phyloP scores from a whole-genome alignment of 2,113 vertebrate species.

The Orycteropus afer region DNA sequence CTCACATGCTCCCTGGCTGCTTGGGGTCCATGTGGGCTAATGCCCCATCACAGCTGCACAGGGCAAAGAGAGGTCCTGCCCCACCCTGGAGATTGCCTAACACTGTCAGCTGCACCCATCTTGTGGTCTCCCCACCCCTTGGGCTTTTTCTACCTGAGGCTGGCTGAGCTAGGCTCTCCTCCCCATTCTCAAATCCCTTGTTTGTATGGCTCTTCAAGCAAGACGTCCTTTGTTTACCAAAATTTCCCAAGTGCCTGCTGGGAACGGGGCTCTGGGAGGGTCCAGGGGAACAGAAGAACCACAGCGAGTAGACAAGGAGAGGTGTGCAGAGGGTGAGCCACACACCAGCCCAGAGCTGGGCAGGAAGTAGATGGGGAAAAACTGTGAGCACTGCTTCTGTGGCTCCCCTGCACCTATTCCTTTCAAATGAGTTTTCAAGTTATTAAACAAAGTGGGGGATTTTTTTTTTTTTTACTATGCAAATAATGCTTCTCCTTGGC shows the following conservation, averaged over 20 bases:
- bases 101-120: neutral
- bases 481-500: neutral
- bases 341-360: neutral
- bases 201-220: constrained; percentile 25
- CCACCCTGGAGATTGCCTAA: neutral
- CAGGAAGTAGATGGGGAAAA: neutral
- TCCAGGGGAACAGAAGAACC: neutral
- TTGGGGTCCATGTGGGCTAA: neutral
- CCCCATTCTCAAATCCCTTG: neutral
- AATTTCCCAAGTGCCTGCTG: constrained; percentile 34
- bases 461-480: neutral
- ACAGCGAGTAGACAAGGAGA: neutral
- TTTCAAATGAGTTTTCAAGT: neutral
- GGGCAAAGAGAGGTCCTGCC: neutral
- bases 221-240: neutral
- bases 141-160: neutral
- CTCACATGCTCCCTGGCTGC: neutral
- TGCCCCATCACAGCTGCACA: neutral
- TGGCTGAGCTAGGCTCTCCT: neutral
- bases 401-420: neutral
- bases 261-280: neutral
- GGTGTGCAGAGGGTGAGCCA: neutral
- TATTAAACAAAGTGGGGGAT: neutral
- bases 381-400: neutral
- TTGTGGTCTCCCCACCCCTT: neutral